Evolutionary conservation across 1,140 invertebrate genomes (phyloP).

Genomic region (Drosophila azteca): DNA sequence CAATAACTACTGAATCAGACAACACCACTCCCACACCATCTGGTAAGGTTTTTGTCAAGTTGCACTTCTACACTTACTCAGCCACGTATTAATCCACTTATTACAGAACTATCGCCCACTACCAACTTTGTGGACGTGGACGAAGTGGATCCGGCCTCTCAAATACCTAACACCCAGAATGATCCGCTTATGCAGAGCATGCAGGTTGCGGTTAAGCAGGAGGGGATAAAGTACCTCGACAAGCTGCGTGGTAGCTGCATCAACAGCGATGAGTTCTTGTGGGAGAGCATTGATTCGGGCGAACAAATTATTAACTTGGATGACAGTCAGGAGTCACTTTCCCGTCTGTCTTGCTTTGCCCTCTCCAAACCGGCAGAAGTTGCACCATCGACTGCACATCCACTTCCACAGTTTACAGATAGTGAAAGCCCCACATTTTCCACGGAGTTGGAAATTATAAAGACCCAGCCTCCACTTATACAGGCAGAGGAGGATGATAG

Average conservation of each 20-base stretch:
- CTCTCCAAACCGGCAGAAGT: neutral
- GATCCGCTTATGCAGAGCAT: slow-evolving; percentile 18
- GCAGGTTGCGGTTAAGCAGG: slow-evolving; percentile 11
- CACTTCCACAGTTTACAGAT: no score
- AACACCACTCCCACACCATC: neutral
- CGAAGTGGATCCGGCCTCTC: neutral
- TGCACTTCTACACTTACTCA: no score
- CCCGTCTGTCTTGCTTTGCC: slow-evolving; percentile 25
- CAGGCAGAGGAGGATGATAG: no score
- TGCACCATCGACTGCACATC: no score
- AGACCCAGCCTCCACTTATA: no score
- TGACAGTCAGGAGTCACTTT: neutral
- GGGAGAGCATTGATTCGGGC: slow-evolving; percentile 10
- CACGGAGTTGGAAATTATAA: no score
- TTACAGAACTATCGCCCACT: slow-evolving; percentile 7
- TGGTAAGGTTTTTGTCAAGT: neutral
- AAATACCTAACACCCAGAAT: neutral
- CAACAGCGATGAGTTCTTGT: slow-evolving; percentile 1
- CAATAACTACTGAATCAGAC: neutral
- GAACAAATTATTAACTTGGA: slow-evolving; percentile 23
- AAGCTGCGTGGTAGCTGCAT: slow-evolving; percentile 7
- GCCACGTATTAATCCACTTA: no score
- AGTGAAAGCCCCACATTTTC: no score
- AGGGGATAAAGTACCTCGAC: slow-evolving; percentile 15
- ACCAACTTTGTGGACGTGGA: slow-evolving; percentile 24